These are phyloP conservation scores for Deilephila porcellus DNA, from an alignment of 2,888 invertebrate genomes.

Conservation along the genomic window DNA sequence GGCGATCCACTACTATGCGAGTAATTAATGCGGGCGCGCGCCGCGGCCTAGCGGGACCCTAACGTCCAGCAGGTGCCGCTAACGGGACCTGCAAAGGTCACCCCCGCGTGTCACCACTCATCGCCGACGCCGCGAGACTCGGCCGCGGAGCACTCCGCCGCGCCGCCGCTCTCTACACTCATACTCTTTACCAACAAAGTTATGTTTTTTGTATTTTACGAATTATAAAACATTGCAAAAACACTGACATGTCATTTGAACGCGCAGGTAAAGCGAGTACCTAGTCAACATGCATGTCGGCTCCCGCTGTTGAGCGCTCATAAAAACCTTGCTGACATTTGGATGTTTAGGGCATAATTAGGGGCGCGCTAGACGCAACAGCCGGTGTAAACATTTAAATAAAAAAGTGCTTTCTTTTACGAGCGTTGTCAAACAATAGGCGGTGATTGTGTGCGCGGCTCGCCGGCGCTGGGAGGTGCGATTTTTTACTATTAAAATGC, in stretches of 20 bases:
- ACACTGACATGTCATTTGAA: no score
- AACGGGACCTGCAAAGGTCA: constrained; percentile 77
- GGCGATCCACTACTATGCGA: constrained; percentile 25
- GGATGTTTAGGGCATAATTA: constrained; percentile 33
- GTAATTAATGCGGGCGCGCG: constrained; percentile 33
- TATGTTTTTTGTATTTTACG: no score
- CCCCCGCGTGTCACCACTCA: constrained; percentile 32
- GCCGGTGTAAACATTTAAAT: constrained; percentile 41
- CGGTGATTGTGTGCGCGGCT: constrained; percentile 29
- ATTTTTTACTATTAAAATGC: constrained; percentile 61
- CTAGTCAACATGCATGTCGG: no score
- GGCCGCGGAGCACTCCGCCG: not conserved
- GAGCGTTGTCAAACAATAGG: constrained; percentile 29
- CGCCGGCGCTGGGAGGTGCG: constrained; percentile 42
- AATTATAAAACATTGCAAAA: no score
- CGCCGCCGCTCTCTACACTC: no score
- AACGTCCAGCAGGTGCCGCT: constrained; percentile 67
- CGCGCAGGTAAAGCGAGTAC: no score
- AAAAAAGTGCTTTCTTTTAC: constrained; percentile 45
- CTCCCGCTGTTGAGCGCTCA: no score
- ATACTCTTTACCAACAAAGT: not conserved
- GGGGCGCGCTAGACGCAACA: constrained; percentile 30
- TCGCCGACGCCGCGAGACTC: not conserved
- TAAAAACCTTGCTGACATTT: no score
- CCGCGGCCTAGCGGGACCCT: constrained; percentile 62